Base-by-base conservation (phyloP, 2,888 invertebrate genomes). In the Caenorhabditis sp. region DNA sequence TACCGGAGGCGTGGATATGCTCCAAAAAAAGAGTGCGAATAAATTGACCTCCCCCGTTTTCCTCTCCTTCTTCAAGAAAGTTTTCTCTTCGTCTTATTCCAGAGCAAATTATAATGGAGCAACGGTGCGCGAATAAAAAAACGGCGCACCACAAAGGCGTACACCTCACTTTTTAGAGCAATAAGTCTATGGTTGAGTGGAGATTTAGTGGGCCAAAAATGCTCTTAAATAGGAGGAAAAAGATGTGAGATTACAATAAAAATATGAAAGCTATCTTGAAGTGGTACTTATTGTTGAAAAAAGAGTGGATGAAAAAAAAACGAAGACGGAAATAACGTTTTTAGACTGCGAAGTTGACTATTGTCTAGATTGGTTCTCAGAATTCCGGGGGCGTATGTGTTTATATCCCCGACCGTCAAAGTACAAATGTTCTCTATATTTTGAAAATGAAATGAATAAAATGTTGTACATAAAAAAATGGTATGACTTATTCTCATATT, bases 171-270 rank as follows among this genome's bases (percentile, higher is more conserved):
- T 72, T 72, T 72, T 65, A 31, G 62, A 65, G 72, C 72, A 72
- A 72, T 72, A 72, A 67, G 63, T 65, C 66, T 66, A 73, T 73
- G 73, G 73, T 73, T 73, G 73, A 73, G 65, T 73, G 68, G 68
- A 65, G 61, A 61, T 68, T 64, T 72, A 67, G 64, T 67, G 64
- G 59, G 59, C 62, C 68, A 68, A 67, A 72, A 72, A 67, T 72
- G 72, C 72, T 72, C 72, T 72, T 67, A 72, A 72, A 72, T 67
- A 72, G 67, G 17, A 43, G 43, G 43, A 17, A 43, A 43, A 43
- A 43, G 8, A 2, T 14, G 3, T 5, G 43, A 43, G 43, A 43
- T 43, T 43, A 43, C 43, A 43, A 43, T 43, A 43, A 43, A n/a
- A 43, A 43, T 31, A 43, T 43, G 43, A 72, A 67, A 71, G 71